Base-by-base conservation (phyloP, 2,888 invertebrate species). In the Liposcelis brunnea region DNA sequence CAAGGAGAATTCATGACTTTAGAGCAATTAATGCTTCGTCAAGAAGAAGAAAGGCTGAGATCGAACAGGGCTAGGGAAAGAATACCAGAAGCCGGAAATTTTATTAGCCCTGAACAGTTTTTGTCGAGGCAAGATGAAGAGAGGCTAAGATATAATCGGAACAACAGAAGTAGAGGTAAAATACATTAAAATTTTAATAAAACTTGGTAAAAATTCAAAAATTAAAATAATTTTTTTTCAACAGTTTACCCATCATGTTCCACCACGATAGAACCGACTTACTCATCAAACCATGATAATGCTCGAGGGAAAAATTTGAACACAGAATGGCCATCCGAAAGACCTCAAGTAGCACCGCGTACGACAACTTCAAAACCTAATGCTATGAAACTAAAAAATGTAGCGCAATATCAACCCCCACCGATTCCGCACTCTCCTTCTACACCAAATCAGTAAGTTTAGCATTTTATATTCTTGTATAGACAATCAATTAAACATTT, bases 321-420 rank as follows among this genome's bases (percentile, higher is more conserved):
- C 46, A 32, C 2, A 53, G 52, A 15, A 54, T 56, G 44, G 55
- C 52, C 26, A 3, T 32, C 36, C 51, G 57, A 45, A 14, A 40
- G 21, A 40, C 40, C 40, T n/a, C 15, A 40, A 40, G 40, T 40
- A 6, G 19, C 37, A 31, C 26, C 34, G 7, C 18, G 36, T 2
- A 44, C 26, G 42, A 46, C 45, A 8, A 42, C n/a, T 31, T 46
- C 38, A 33, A 43, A 32, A 35, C 34, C 34, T 36, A 46, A 44
- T 38, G 42, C 40, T n/a, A n/a, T n/a, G 11, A 55, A 54, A 8
- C 58, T 74, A 44, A 73, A 74, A 55, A 67, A 70, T 44, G 70
- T 68, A 0, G 64, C 67, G 2, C 71, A 73, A 52, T 74, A 74
- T 53, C 71, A 71, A 19, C 72, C 74, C 8, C 63, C 65, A 5